Evolutionary conservation across 2,888 invertebrate genomes (phyloP).

Genomic region (Pyrochroa serraticornis): DNA sequence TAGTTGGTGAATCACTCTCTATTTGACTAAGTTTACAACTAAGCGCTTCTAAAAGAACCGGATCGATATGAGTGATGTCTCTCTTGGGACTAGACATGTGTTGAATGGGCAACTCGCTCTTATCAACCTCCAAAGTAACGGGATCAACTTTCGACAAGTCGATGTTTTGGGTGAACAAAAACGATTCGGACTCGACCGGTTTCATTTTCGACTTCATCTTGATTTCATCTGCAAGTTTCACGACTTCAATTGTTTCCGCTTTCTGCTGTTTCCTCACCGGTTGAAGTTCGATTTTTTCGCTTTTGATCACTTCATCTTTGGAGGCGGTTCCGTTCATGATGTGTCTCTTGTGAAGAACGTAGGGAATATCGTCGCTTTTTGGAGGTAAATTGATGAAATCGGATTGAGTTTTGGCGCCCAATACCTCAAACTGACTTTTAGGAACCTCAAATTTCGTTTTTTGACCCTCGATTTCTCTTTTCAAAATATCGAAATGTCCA

Average conservation of each 20-base stretch:
- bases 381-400: slow-evolving; percentile 57
- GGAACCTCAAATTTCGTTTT: slow-evolving; percentile 74
- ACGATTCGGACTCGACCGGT: slow-evolving; percentile 54
- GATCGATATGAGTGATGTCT: slow-evolving; percentile 75
- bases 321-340: slow-evolving; percentile 84
- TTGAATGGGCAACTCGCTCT: slow-evolving; percentile 65
- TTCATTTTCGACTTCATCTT: slow-evolving; percentile 43
- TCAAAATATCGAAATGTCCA: slow-evolving; percentile 70
- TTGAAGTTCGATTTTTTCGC: slow-evolving; percentile 28
- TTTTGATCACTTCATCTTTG: slow-evolving; percentile 44
- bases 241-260: slow-evolving; percentile 63
- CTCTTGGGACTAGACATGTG: slow-evolving; percentile 73
- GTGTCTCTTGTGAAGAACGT: slow-evolving; percentile 83
- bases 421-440: slow-evolving; percentile 73
- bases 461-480: slow-evolving; percentile 58
- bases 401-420: slow-evolving; percentile 58
- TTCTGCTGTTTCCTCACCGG: slow-evolving; percentile 56
- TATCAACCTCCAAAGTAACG: slow-evolving; percentile 73
- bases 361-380: slow-evolving; percentile 78
- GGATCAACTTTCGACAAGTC: slow-evolving; percentile 77
- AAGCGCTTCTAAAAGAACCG: slow-evolving; percentile 68
- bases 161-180: slow-evolving; percentile 76
- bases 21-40: slow-evolving; percentile 77
- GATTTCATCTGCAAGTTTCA: slow-evolving; percentile 40
- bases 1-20: slow-evolving; percentile 77